Base-by-base conservation (phyloP, 2,888 invertebrate species). In the Ommatoiulus sabulosus region DNA sequence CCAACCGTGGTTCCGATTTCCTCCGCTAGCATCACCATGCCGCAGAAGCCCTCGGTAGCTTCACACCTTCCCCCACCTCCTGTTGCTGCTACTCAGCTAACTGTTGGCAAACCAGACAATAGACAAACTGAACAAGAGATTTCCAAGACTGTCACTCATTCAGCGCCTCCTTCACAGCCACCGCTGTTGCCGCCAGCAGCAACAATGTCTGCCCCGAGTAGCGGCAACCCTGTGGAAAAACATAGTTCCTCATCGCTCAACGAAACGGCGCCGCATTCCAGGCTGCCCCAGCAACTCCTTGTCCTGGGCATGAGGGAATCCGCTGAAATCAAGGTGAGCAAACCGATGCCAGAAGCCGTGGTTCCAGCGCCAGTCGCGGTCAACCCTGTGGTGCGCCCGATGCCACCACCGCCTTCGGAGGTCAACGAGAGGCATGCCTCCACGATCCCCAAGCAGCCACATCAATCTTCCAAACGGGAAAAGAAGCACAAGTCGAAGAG, bases 401-500 rank as follows among this genome's bases (percentile, higher is more conserved):
- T 35, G 35, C 52, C 10, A 17, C 10, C 52, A 17, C 48, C 48
- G n/a, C 63, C 63, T 4, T 6, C 63, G 63, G 20, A 6, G 4
- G 0, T 20, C 63, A 20, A n/a, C 4, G 63, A 20, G 4, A n/a
- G 63, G 20, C 63, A 63, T 6, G 4, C 63, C 15, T 4, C 63
- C 20, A n/a, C 63, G 4, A 7, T 10, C 48, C 20, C 63, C 63
- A 72, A 72, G 72, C 20, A 20, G 24, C 72, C 72, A 8, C 72
- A 72, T 20, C 85, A 43, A 87, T 72, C 87, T 4, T 72, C 48
- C 35, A 89, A 89, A 20, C 89, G 88, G 0, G 88, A 87, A 46
- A 43, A 63, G 44, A 46, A 24, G 46, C 80, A 87, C 44, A 89
- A 88, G 63, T 35, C 44, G 91, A 96, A 96, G 93, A 95, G 96